These are phyloP conservation scores for Gambusia holbrooki DNA, from an alignment of 2,113 vertebrate species.

Conservation along the genomic window DNA sequence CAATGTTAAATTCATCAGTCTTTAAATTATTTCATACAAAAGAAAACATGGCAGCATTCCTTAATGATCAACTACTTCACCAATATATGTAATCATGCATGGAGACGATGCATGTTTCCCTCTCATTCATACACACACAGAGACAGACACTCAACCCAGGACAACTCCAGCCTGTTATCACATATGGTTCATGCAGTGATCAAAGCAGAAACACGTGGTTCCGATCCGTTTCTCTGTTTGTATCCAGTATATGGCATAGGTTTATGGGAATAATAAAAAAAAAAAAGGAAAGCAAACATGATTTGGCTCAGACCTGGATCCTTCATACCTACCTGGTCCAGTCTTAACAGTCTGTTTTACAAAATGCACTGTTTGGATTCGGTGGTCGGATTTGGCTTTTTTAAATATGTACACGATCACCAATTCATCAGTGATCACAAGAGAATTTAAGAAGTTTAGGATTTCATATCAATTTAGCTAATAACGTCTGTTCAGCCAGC, in stretches of 20 bases:
- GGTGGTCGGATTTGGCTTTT: slow-evolving; percentile 45
- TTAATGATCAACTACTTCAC: slow-evolving; percentile 35
- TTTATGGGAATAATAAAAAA: slow-evolving; percentile 40
- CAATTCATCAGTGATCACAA: slow-evolving; percentile 11
- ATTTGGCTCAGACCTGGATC: slow-evolving; percentile 63
- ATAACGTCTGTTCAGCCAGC: slow-evolving; percentile 30
- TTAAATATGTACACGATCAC: slow-evolving; percentile 45
- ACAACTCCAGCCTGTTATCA: slow-evolving; percentile 53
- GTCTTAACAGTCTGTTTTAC: slow-evolving; percentile 27
- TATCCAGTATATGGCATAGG: slow-evolving; percentile 62
- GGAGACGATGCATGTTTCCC: slow-evolving; percentile 8
- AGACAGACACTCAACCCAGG: slow-evolving; percentile 7
- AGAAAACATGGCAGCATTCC: slow-evolving; percentile 62
- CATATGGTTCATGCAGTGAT: slow-evolving; percentile 73
- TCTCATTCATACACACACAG: slow-evolving; percentile 2
- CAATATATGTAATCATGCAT: slow-evolving; percentile 38
- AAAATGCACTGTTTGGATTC: slow-evolving; percentile 32
- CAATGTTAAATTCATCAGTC: slow-evolving; percentile 60
- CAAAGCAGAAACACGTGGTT: slow-evolving; percentile 60
- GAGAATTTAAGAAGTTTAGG: slow-evolving; percentile 7
- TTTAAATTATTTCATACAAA: slow-evolving; percentile 81
- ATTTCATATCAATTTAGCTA: not conserved
- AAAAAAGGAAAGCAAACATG: slow-evolving; percentile 44
- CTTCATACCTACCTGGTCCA: slow-evolving; percentile 31
- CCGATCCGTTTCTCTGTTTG: slow-evolving; percentile 14